Base-by-base conservation (phyloP, 2,888 invertebrate genomes). In the Syritta pipiens region DNA sequence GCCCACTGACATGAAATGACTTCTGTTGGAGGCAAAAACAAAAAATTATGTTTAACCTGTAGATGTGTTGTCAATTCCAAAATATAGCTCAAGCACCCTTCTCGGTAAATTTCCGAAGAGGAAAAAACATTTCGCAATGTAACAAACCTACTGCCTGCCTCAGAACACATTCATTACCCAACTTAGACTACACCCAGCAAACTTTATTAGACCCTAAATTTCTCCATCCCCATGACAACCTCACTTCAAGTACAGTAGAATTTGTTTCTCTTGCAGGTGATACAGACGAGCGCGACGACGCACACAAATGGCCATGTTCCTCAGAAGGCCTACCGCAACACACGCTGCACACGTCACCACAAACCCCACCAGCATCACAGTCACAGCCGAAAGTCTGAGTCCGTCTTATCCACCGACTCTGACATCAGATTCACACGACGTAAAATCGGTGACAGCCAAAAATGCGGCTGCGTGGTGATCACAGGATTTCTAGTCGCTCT, bases 341-440 rank as follows among this genome's bases (percentile, higher is more conserved):
- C 88, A 57, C 86, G 87, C 42, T 87, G 87, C 59, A 88, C 88
- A 24, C 84, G 87, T 46, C 88, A 87, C 72, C 88, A 87, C 81
- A 88, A 88, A 74, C 82, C 84, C 5, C 87, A 87, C 55, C 82
- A 82, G 14, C 83, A 84, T 69, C 83, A 84, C 81, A 83, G 83
- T 68, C 82, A 82, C 32, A 82, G 84, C 9, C 84, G 87, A 65
- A 88, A 88, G 82, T 93, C 95, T 32, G 95, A 95, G 88, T 95
- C 95, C 28, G 95, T 95, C 69, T 89, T 95, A 84, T 95, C 96
- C 0, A 94, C 95, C 82, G 95, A 95, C 90, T 96, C 96, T 84
- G 96, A 96, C 89, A 96, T 96, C 87, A 91, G 96, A 83, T 96
- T 96, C 89, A 96, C 96, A 10, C 91, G 95, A 59, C 92, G 94